Base-by-base conservation (phyloP, 2,888 invertebrate genomes). In the Amiota minor region DNA sequence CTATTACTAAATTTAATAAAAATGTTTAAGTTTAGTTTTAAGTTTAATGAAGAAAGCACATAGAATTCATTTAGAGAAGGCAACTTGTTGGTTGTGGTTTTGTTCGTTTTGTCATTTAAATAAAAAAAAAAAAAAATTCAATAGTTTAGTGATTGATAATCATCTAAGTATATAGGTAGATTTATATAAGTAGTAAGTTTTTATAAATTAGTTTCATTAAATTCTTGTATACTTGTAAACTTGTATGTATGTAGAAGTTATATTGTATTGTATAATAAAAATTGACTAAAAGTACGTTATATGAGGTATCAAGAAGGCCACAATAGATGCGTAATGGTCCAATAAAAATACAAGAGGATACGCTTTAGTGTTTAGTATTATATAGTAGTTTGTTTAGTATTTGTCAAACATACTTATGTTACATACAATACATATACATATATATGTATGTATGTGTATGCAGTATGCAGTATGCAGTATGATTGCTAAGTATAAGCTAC, bases 281-380 rank as follows among this genome's bases (percentile, higher is more conserved):
- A 83, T 86, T 86, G 85, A 84, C 83, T 84, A 84, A 79, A 65
- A 81, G 81, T 83, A 83, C 83, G 86, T 84, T 86, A 76, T 83
- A 84, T 86, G 86, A 83, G 85, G 86, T 85, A 83, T 85, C 81
- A 83, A 88, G 86, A 87, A 87, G 87, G 87, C 87, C 88, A 87
- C 87, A 77, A 73, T 50, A 77, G 75, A 71, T 79, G 70, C 74
- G 74, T 68, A 20, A 77, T 78, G 79, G 79, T 79, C 79, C 78
- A 35, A 79, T 78, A 76, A 79, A 76, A 75, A 18, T 65, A 53
- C n/a, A 12, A 83, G 86, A 86, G 77, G 45, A 45, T 62, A 62
- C 62, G 23, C 23, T 45, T 35, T 18, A 11, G 16, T 62, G 23
- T 62, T 14, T 20, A 6, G n/a, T n/a, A n/a, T n/a, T n/a, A n/a